A percentile compares a stretch with the other conserved stretches of the same genome.
Conservation (phyloP, 2,113 vertebrate species). For the Procavia capensis region DNA sequence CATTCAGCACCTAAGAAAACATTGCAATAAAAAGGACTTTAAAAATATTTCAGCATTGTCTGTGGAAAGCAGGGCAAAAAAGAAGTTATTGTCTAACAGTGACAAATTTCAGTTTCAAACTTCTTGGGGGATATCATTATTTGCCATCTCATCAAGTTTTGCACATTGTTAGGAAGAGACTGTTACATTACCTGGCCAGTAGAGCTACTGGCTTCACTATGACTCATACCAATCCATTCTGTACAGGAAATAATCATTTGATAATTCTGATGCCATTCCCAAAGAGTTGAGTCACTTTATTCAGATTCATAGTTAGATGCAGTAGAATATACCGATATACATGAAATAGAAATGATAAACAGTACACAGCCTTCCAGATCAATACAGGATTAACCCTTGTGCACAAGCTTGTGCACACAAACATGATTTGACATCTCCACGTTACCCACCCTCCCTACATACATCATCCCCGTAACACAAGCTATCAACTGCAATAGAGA, state of each 20-base stretch:
- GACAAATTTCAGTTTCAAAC: constrained; percentile 67
- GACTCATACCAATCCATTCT: constrained; percentile 69
- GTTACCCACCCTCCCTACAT: not conserved
- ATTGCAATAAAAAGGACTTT: not conserved
- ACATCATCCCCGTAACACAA: not conserved
- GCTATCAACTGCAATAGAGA: not conserved
- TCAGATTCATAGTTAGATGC: not conserved
- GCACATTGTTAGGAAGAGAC: constrained; percentile 77
- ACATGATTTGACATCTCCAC: not conserved
- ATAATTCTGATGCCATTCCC: not conserved
- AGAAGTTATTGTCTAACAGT: constrained; percentile 37
- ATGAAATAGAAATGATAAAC: not conserved
- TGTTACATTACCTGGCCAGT: constrained; percentile 79
- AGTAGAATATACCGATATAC: constrained; percentile 8
- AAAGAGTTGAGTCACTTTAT: not conserved
- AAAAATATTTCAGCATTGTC: constrained; percentile 40
- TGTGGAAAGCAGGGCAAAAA: not conserved
- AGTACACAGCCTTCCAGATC: not conserved
- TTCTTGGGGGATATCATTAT: constrained; percentile 66
- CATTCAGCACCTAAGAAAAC: not conserved
- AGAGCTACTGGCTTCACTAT: constrained; percentile 67
- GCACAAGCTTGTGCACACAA: not conserved
- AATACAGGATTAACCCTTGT: not conserved
- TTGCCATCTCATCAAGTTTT: constrained; percentile 73
- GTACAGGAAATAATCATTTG: constrained; percentile 71